These are phyloP conservation scores for Noctilio leporinus DNA, from an alignment of 2,113 vertebrate genomes.

Conservation along the genomic window DNA sequence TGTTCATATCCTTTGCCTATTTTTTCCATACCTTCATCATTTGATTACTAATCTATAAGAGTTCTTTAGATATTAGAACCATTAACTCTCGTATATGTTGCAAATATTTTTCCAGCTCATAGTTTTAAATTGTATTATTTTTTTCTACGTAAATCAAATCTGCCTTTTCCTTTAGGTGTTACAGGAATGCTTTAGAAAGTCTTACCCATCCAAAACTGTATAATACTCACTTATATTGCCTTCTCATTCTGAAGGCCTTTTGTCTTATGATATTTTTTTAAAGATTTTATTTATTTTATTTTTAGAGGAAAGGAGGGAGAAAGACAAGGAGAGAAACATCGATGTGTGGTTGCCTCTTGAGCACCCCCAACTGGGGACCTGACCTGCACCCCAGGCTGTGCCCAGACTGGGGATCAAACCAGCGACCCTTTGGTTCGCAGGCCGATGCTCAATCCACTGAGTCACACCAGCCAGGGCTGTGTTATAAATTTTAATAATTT, in stretches of 20 bases:
- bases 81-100: neutral
- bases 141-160: neutral
- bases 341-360: too few species aligned
- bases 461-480: too few species aligned
- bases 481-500: neutral
- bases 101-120: neutral
- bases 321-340: too few species aligned
- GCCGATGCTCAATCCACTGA: too few species aligned
- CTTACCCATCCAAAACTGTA: neutral
- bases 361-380: too few species aligned
- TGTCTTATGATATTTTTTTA: too few species aligned
- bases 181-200: neutral
- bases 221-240: neutral
- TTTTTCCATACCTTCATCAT: neutral
- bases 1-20: neutral
- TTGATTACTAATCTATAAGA: slow-evolving; percentile 19
- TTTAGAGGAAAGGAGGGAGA: too few species aligned
- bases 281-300: too few species aligned
- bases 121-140: neutral
- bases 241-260: neutral
- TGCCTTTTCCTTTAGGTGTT: slow-evolving; percentile 8
- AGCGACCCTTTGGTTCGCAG: too few species aligned
- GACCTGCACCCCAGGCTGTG: too few species aligned
- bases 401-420: too few species aligned
- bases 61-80: neutral